A percentile compares a stretch with the other conserved stretches of the same genome.
phyloP scores from a whole-genome alignment of 2,113 vertebrate genomes.

The Mus musculus region DNA sequence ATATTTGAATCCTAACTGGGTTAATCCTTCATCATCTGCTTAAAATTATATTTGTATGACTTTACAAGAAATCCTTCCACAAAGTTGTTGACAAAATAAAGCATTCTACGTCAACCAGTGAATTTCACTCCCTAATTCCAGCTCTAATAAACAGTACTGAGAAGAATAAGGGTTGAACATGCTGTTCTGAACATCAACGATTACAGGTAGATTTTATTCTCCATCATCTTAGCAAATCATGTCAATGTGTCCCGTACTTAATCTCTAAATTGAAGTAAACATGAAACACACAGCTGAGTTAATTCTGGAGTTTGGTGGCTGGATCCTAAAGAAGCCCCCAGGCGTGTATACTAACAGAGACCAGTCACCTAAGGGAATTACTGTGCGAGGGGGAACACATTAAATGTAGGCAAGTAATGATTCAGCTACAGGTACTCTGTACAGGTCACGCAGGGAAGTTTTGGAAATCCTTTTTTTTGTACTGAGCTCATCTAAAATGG shows the following conservation, averaged over 20 bases:
- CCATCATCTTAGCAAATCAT: not conserved
- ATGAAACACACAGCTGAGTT: not conserved
- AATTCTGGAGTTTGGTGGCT: not conserved
- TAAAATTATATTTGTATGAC: not conserved
- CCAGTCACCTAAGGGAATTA: not conserved
- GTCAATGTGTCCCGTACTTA: not conserved
- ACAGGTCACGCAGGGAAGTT: not conserved
- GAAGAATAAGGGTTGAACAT: not conserved
- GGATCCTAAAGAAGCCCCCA: not conserved
- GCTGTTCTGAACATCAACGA: not conserved
- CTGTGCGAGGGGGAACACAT: not conserved
- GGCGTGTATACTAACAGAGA: not conserved
- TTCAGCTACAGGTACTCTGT: not conserved
- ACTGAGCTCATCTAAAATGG: not conserved
- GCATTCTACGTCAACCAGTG: not conserved
- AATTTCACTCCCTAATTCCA: not conserved
- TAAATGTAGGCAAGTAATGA: not conserved
- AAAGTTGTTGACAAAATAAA: not conserved
- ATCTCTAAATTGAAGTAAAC: not conserved
- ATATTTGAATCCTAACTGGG: not conserved
- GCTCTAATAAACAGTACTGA: not conserved
- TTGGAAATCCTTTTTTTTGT: not conserved
- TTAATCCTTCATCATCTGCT: not conserved
- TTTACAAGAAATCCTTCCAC: slow-evolving; percentile 34
- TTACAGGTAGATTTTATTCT: not conserved